phyloP scores from a whole-genome alignment of 2,113 vertebrate genomes.

The Gallinago jamesoni region DNA sequence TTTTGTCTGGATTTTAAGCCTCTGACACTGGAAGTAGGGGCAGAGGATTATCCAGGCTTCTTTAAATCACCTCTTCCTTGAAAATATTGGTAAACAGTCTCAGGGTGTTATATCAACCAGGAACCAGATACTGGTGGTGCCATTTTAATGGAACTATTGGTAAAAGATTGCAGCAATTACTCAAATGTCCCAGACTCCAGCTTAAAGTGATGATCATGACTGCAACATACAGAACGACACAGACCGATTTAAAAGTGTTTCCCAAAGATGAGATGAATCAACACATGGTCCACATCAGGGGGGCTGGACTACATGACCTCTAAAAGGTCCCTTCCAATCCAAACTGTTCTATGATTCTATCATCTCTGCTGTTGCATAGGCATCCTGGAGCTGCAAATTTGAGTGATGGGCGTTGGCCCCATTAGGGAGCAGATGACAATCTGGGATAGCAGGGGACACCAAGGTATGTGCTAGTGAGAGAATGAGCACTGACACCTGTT shows the following conservation, averaged over 20 bases:
- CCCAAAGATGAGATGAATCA: not conserved
- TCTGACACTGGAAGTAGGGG: not conserved
- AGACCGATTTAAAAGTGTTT: not conserved
- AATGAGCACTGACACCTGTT: not conserved
- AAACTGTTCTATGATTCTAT: not conserved
- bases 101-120: not conserved
- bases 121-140: not conserved
- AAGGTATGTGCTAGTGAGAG: not conserved
- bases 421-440: not conserved
- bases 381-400: not conserved
- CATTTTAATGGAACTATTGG: not conserved
- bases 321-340: not conserved
- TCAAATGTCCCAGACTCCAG: not conserved
- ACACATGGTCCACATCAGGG: not conserved
- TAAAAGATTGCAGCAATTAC: not conserved
- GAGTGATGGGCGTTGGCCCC: not conserved
- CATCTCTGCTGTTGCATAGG: not conserved
- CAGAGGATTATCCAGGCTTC: not conserved
- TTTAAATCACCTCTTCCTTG: not conserved
- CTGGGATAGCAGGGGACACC: not conserved
- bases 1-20: not conserved
- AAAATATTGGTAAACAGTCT: not conserved
- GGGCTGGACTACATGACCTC: not conserved
- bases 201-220: not conserved
- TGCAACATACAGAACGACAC: not conserved